These are phyloP conservation scores for Nebria salina DNA, from an alignment of 2,888 invertebrate species.

Conservation along the genomic window DNA sequence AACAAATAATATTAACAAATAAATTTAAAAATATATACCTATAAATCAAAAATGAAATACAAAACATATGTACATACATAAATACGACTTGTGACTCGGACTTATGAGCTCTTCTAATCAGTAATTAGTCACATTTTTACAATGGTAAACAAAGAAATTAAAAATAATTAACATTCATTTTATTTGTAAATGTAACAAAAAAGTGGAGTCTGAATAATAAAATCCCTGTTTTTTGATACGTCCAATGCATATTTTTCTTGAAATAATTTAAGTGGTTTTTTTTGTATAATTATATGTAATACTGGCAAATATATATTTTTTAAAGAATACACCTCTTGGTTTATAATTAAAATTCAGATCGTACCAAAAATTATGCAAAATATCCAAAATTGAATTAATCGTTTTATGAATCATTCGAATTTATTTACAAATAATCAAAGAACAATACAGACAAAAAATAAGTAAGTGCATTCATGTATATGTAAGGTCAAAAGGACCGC, in stretches of 20 bases:
- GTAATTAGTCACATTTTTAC: background rate
- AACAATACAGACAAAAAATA: background rate
- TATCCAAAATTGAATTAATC: background rate
- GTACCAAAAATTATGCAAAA: too few relatives aligned
- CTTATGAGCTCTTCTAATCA: background rate
- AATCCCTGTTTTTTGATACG: too few relatives aligned
- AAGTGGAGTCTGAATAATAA: too few relatives aligned
- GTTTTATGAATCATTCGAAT: background rate
- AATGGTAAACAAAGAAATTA: background rate
- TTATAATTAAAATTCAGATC: too few relatives aligned
- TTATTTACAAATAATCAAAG: background rate
- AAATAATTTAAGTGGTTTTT: too few relatives aligned
- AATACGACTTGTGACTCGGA: background rate
- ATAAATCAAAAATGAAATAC: background rate
- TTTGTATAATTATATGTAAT: too few relatives aligned
- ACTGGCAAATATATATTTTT: too few relatives aligned
- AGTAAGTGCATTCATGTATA: background rate
- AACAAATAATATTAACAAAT: background rate
- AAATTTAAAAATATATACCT: too few relatives aligned
- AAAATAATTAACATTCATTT: background rate
- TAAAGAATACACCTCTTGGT: too few relatives aligned
- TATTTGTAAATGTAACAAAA: background rate
- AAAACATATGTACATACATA: background rate
- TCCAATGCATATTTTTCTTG: too few relatives aligned
- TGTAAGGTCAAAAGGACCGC: constrained; percentile 31